A percentile compares a stretch with the other conserved stretches of the same genome.
These are phyloP conservation scores for Nematopogon swammerdamellus DNA, from an alignment of 2,888 invertebrate species.

Conservation along the genomic window DNA sequence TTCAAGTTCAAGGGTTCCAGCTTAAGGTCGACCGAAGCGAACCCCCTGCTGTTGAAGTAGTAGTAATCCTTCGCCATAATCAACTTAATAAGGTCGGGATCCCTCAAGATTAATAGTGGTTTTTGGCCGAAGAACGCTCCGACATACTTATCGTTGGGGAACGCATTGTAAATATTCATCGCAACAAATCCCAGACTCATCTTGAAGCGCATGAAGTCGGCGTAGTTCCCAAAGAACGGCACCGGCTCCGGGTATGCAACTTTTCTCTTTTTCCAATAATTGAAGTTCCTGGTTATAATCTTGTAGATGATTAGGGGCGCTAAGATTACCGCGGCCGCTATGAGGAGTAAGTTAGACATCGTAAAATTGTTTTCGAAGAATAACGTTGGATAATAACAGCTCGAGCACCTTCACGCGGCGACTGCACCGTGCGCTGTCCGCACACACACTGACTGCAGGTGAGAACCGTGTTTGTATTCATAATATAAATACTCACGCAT, in stretches of 20 bases:
- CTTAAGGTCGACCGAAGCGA: slow-evolving; percentile 4
- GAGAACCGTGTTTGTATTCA: too few relatives aligned
- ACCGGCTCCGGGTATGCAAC: slow-evolving; percentile 19
- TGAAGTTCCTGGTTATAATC: slow-evolving; percentile 11
- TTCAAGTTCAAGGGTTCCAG: slow-evolving; percentile 22
- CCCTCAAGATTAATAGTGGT: neutral
- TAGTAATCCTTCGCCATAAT: neutral
- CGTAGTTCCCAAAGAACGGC: slow-evolving; percentile 24
- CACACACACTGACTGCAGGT: too few relatives aligned
- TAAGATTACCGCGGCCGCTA: too few relatives aligned
- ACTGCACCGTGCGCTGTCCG: too few relatives aligned
- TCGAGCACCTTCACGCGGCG: too few relatives aligned
- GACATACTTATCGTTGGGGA: slow-evolving; percentile 10
- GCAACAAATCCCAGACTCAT: slow-evolving; percentile 13
- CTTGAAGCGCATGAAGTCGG: slow-evolving; percentile 14
- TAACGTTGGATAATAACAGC: too few relatives aligned
- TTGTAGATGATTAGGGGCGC: neutral
- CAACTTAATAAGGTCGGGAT: neutral
- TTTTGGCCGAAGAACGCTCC: neutral
- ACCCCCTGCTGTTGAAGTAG: neutral
- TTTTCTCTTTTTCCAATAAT: slow-evolving; percentile 24
- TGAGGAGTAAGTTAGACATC: too few relatives aligned
- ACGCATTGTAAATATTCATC: slow-evolving; percentile 15
- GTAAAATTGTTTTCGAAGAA: too few relatives aligned
- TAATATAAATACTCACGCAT: too few relatives aligned